Base-by-base conservation (phyloP, 30 jellyfish, hydroid and myxozoan genomes). In the Hydractinia symbiolongicarpus region DNA sequence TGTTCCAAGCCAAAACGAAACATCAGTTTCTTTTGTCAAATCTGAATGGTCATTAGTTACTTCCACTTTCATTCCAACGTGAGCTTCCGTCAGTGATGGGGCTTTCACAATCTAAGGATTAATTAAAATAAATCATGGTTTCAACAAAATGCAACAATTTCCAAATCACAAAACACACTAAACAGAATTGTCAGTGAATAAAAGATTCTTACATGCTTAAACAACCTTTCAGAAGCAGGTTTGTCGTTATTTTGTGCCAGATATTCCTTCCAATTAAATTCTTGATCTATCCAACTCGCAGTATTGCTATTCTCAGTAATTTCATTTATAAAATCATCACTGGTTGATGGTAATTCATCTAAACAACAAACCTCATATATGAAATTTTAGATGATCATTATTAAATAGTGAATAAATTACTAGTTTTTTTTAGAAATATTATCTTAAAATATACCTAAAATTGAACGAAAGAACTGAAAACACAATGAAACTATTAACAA, bases 281-380 rank as follows among this genome's bases (percentile, higher is more conserved):
- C 97, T 73, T 90, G 95, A 70, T 90, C 97, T 55, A 85, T 90
- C 97, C 97, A 90, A 83, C 88, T 85, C 5, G 93, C 91, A 9
- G 94, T 84, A n/a, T 81, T 44, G 61, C 56, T 66, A 77, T 77
- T 54, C 15, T 77, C 85, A 5, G 17, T 54, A 15, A 54, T 9
- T 16, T 53, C 62, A 16, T 74, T 67, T 1, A 30, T 14, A 4
- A n/a, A 30, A n/a, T 44, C 19, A 71, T 71, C 61, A 50, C 61
- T 50, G 40, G 61, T 71, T 7, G 61, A 50, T 71, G 80, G 61
- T 30, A 71, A 5, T n/a, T 71, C 80, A n/a, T 71, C 80, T 58
- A 58, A 58, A 58, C 44, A 30, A 30, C 44, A 30, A 1, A 30
- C 44, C 44, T 30, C 44, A 30, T 30, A 30, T 30, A 30, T 30